Conservation (phyloP, 2,888 invertebrate species). For the Timema podura region DNA sequence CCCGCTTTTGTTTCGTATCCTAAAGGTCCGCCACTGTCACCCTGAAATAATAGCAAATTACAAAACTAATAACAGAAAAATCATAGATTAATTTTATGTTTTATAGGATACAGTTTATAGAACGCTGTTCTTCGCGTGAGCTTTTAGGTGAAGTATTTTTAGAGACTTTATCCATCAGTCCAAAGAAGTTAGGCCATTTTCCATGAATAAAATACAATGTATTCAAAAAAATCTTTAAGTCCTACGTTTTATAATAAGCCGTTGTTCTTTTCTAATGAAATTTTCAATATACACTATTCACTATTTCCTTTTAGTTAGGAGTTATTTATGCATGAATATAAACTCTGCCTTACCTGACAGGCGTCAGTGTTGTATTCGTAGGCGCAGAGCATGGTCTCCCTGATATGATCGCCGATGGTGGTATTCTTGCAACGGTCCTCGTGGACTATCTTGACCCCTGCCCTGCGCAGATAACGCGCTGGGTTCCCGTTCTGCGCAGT, state of each 20-base stretch:
- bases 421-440: conserved; percentile 45
- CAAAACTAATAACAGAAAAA: not conserved
- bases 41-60: conserved; percentile 15
- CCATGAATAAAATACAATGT: too few relatives aligned
- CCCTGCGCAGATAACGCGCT: conserved; percentile 49
- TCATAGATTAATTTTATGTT: not conserved
- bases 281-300: too few relatives aligned
- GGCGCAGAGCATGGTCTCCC: conserved; percentile 48
- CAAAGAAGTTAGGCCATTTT: too few relatives aligned
- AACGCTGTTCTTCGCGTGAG: not conserved
- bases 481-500: conserved; percentile 40
- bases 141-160: not conserved
- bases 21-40: conserved; percentile 27
- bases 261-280: too few relatives aligned
- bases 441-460: conserved; percentile 47
- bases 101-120: not conserved
- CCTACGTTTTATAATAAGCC: too few relatives aligned
- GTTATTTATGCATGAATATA: not conserved
- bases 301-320: too few relatives aligned
- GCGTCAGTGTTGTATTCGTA: conserved; percentile 55
- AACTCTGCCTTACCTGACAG: conserved; percentile 51
- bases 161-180: not conserved
- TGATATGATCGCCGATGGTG: conserved; percentile 43
- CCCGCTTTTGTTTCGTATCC: conserved; percentile 13
- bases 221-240: too few relatives aligned